A percentile compares a stretch with the other conserved stretches of the same genome.
Conservation (phyloP, 2,888 invertebrate genomes). For the Limnephilus marmoratus region DNA sequence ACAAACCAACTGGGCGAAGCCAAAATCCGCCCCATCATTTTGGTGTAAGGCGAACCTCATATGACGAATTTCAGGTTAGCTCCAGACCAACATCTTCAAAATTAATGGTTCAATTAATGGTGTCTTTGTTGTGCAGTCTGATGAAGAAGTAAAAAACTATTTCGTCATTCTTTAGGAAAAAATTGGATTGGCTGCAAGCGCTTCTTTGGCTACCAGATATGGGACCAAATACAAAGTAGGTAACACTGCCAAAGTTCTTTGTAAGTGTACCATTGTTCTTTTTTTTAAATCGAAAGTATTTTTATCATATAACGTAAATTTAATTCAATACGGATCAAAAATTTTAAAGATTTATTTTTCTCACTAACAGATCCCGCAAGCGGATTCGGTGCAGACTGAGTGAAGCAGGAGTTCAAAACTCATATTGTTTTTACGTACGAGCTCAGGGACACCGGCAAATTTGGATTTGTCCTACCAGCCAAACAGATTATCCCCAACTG, state of each 20-base stretch:
- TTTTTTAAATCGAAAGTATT: not conserved
- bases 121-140: not conserved
- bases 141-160: not conserved
- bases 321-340: not conserved
- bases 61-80: not conserved
- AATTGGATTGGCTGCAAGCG: constrained; percentile 75
- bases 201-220: constrained; percentile 76
- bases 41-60: not conserved
- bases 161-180: constrained; percentile 70
- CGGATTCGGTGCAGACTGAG: constrained; percentile 76
- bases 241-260: constrained; percentile 77
- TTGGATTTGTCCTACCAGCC: constrained; percentile 81
- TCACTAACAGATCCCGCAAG: constrained; percentile 71
- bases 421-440: constrained; percentile 76
- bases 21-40: too few species aligned
- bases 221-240: constrained; percentile 80
- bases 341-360: not conserved
- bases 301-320: not conserved
- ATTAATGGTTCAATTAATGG: too few species aligned
- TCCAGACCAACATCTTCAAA: not conserved
- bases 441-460: constrained; percentile 78
- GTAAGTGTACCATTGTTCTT: constrained; percentile 70
- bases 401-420: constrained; percentile 73
- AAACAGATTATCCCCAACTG: too few species aligned
- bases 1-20: too few species aligned